Evolutionary conservation across 2,113 vertebrate genomes (phyloP).

Genomic region (Nannobrachium achirus): DNA sequence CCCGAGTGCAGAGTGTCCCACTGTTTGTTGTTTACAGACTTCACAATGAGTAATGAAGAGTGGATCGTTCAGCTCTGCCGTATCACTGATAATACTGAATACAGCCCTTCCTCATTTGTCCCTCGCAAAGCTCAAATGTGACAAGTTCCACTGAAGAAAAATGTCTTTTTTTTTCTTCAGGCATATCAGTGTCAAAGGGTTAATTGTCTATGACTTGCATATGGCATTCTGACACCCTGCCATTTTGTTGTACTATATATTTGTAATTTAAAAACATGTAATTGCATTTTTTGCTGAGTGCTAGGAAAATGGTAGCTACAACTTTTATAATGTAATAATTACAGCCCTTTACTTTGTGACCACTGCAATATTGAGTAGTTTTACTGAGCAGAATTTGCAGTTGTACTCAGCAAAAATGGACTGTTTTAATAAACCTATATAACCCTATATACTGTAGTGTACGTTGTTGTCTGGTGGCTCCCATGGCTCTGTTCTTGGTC

Average conservation of each 20-base stretch:
- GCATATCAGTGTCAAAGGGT: constrained; percentile 38
- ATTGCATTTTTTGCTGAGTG: not conserved
- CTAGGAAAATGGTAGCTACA: not conserved
- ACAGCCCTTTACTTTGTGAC: not conserved
- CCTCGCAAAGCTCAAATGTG: constrained; percentile 37
- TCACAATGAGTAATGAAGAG: constrained; percentile 44
- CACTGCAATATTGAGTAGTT: not conserved
- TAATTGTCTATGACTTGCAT: constrained; percentile 64
- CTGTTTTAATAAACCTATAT: too few relatives aligned
- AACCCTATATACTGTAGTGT: too few relatives aligned
- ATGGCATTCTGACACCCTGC: constrained; percentile 38
- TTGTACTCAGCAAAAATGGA: too few relatives aligned
- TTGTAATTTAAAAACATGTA: constrained; percentile 8
- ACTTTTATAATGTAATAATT: not conserved
- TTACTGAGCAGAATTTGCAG: not conserved
- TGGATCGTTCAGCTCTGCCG: constrained; percentile 20
- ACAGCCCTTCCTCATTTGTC: constrained; percentile 18
- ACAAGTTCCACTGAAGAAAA: constrained; percentile 34
- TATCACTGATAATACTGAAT: constrained; percentile 29
- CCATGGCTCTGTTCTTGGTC: too few relatives aligned
- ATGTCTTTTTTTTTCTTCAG: constrained; percentile 43
- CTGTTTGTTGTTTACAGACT: constrained; percentile 51
- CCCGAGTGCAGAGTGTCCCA: constrained; percentile 46
- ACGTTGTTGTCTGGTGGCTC: too few relatives aligned
- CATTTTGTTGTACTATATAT: constrained; percentile 6